Conservation (phyloP, 1,140 invertebrate species). For the Ladona fulva region DNA sequence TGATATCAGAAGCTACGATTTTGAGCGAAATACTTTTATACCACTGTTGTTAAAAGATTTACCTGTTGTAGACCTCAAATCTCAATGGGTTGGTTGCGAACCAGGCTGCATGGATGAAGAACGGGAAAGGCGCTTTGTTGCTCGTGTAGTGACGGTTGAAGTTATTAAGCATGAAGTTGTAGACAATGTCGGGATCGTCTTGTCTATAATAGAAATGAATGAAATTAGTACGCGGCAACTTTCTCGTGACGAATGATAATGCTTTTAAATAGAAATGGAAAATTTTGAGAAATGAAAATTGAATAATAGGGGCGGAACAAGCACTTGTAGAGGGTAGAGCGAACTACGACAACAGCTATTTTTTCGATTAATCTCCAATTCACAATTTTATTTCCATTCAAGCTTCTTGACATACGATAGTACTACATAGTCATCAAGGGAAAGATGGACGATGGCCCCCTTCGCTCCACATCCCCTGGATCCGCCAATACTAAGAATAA, state of each 20-base stretch:
- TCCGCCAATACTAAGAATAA: too few species aligned
- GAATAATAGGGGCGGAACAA: too few species aligned
- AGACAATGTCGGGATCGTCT: conserved; percentile 36
- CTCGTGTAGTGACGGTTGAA: conserved; percentile 44
- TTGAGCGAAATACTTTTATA: neutral
- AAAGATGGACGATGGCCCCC: too few species aligned
- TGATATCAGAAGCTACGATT: neutral
- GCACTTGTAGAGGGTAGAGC: too few species aligned
- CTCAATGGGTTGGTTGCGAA: conserved; percentile 33
- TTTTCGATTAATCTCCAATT: too few species aligned
- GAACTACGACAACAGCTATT: too few species aligned
- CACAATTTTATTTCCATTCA: too few species aligned
- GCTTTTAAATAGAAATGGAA: conserved; percentile 29
- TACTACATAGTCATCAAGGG: too few species aligned
- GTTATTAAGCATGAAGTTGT: conserved; percentile 41
- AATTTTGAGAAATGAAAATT: conserved; percentile 27
- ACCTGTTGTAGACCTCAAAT: conserved; percentile 35
- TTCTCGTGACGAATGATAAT: conserved; percentile 17
- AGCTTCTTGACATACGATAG: too few species aligned
- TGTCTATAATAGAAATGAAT: conserved; percentile 32
- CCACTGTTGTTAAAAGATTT: neutral
- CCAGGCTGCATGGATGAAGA: conserved; percentile 49
- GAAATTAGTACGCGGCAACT: conserved; percentile 17
- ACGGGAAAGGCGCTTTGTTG: conserved; percentile 49
- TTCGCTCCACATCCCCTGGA: too few species aligned